phyloP scores from a whole-genome alignment of 2,113 vertebrate species.

The Stigmatopora nigra region DNA sequence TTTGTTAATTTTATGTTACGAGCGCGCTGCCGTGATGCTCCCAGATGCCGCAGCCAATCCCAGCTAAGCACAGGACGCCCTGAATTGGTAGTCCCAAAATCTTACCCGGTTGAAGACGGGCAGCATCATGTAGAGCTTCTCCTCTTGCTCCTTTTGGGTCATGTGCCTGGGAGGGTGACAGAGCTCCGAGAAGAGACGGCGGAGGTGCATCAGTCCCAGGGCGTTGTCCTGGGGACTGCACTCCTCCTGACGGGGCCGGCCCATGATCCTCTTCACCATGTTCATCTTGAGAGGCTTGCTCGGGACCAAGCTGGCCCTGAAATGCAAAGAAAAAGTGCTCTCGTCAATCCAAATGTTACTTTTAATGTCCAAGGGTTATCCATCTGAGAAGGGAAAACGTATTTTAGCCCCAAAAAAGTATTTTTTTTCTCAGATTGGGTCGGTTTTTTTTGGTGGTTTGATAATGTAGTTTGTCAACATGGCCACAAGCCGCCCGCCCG shows the following conservation, averaged over 20 bases:
- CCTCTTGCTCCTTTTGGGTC: constrained; percentile 98
- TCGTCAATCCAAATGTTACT: neutral
- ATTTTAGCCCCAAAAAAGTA: too few relatives aligned
- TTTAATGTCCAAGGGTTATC: neutral
- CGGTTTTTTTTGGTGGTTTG: neutral
- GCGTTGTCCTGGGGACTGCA: constrained; percentile 98
- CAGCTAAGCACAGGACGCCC: too few relatives aligned
- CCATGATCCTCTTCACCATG: constrained; percentile 99
- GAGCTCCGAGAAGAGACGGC: constrained; percentile 92
- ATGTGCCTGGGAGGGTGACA: constrained; percentile 96
- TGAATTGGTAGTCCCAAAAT: too few relatives aligned
- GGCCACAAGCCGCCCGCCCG: neutral
- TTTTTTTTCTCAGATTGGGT: neutral
- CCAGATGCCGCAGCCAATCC: too few relatives aligned
- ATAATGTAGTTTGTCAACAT: neutral
- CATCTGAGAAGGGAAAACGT: too few relatives aligned
- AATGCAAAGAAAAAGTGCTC: neutral
- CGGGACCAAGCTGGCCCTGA: constrained; percentile 73
- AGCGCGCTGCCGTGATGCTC: too few relatives aligned
- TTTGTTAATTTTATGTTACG: too few relatives aligned
- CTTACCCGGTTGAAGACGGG: constrained; percentile 96
- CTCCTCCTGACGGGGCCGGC: constrained; percentile 93
- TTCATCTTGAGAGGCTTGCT: constrained; percentile 89
- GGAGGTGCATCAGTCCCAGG: constrained; percentile 93
- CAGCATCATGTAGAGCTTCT: constrained; percentile 99